Evolutionary conservation across 92 coral and sea anemone genomes (phyloP).

Genomic region (Plumapathes pennacea): DNA sequence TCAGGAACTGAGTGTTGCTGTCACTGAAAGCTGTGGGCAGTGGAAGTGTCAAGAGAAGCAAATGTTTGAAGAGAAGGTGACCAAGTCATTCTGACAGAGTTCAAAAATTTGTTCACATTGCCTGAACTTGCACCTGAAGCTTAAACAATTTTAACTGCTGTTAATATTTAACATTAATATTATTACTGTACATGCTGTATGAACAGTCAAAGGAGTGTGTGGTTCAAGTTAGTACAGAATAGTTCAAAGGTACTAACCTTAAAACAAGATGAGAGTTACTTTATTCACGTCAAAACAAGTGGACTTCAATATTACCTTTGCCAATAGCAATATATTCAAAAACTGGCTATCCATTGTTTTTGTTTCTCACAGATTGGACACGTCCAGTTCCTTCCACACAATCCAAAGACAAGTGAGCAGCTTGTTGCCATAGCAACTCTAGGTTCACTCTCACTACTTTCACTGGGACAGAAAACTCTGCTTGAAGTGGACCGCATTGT

Average conservation of each 20-base stretch:
- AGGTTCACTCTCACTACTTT: conserved; percentile 54
- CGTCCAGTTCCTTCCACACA: conserved; percentile 35
- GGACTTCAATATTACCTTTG: no score
- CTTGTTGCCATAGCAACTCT: conserved; percentile 66
- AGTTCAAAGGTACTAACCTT: no score
- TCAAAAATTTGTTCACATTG: no score
- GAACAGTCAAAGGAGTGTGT: no score
- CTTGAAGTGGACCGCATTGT: conserved; percentile 68
- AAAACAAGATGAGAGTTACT: no score
- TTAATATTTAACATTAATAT: no score
- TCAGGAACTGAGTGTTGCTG: conserved; percentile 63
- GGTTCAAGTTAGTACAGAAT: no score
- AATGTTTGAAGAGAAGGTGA: conserved; percentile 72
- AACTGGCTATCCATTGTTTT: background rate
- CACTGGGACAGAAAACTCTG: conserved; percentile 40
- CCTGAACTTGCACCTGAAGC: no score
- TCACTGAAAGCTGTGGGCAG: conserved; percentile 62
- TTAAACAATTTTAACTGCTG: no score
- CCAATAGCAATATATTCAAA: background rate
- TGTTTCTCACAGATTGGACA: conserved; percentile 48
- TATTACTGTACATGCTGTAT: no score
- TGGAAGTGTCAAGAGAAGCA: conserved; percentile 68
- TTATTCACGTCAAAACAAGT: no score
- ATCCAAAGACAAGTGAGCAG: conserved; percentile 6
- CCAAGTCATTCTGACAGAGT: no score